Evolutionary conservation across 2,113 vertebrate genomes (phyloP), one percentile per base, ranked within the genome.

Genomic region (Pelecanus crispus): DNA sequence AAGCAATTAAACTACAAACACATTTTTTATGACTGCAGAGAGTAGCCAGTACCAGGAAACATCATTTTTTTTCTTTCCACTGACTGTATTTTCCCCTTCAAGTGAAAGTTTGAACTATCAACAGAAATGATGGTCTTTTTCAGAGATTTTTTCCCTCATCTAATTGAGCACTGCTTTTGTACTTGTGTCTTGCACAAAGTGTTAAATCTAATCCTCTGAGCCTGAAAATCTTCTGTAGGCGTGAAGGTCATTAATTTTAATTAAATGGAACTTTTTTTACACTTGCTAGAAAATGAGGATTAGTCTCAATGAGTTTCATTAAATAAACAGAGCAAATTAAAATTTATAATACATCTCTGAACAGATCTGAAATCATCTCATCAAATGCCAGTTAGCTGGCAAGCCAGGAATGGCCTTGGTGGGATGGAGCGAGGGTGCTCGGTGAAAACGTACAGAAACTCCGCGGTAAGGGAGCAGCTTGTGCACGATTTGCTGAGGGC

Each of bases 191-290:
- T 79, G 49, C 65, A 72, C 66, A 21, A 90, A 94, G 36, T 92
- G 82, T 96, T 97, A 95, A 96, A 89, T 95, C 86, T 93, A 65
- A 78, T 95, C 85, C 63, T 97, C 91, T 59, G 92, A 95, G 95
- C 93, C 95, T 80, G 93, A 40, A 95, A 97, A 94, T 92, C 90
- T 97, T 97, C 96, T 74, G 67, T 78, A 66, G 90, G 72, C 86
- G 26, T 87, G 93, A 97, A 97, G 95, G 92, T 98, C 95, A 96
- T 98, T 97, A 97, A 97, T 98, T 98, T 97, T 97, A 97, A 97
- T 98, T 98, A 98, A 98, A 92, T 47, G 24, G 75, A 94, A 87
- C 63, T 92, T 84, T 92, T 90, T 95, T 96, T 90, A 95, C 74
- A 94, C 72, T 96, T 93, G 87, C 72, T 96, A 78, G 94, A 97